Evolutionary conservation across 2,888 invertebrate species (phyloP), one percentile per base, ranked within the genome.

Genomic region (Aleiodes leptofemur): DNA sequence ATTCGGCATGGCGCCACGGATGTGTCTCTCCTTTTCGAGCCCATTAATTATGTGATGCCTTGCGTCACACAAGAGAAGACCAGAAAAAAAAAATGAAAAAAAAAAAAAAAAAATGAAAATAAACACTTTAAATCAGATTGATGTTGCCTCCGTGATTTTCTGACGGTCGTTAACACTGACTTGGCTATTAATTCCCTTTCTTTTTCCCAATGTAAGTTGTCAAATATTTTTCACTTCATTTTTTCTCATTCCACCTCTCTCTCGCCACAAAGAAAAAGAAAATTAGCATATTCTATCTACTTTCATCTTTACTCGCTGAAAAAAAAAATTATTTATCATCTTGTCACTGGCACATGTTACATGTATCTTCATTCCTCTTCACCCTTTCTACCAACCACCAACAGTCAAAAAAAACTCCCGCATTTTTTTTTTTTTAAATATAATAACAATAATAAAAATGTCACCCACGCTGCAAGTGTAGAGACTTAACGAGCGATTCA

Each of bases 11-110:
- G 61, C 72, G 61, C 61, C 61, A 51, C 31, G 16, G 14, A 71
- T 50, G 51, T 38, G 43, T 64, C 50, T 48, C 43, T 68, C 50
- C 14, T 48, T 48, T 48, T 59, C 50, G 56, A 57, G 48, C 56
- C 57, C 73, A 68, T 73, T 69, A 73, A 73, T 73, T 73, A 68
- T 73, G 29, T 57, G 73, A 56, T 29, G 57, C 68, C 50, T 31
- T 56, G 57, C 34, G n/a, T 68, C 73, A 57, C 50, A 38, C 50
- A 38, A 68, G 48, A 64, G 43, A 8, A 11, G 11, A 3, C 3
- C 9, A 43, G 0, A 43, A 7, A 38, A 64, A 43, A 9, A 43
- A 7, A 38, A 64, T 43, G n/a, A 64, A 38, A 38, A n/a, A 61
- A 61, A 38, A 38, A 43, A 14, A 59, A 31, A 59, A 66, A 50